These are phyloP conservation scores for Eidolon dupreanum DNA, from an alignment of 2,797 vertebrate species.

Conservation along the genomic window DNA sequence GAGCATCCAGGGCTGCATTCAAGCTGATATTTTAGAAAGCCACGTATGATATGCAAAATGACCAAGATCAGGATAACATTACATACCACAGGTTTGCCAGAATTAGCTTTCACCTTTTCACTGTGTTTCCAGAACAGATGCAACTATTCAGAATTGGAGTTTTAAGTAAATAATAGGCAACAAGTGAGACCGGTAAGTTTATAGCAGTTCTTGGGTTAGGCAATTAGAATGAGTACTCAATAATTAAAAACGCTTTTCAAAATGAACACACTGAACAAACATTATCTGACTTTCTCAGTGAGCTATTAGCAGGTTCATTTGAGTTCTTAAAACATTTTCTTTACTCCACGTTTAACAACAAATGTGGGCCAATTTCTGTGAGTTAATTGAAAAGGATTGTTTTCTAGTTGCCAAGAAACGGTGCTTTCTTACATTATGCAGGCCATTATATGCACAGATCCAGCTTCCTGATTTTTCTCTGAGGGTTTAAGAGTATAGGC, in stretches of 20 bases:
- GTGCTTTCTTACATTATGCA: conserved; percentile 77
- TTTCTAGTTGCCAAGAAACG: conserved; percentile 85
- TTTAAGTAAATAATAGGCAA: conserved; percentile 46
- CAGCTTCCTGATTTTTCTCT: conserved; percentile 75
- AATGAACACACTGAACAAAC: conserved; percentile 62
- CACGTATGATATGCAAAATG: conserved; percentile 2
- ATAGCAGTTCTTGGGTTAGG: conserved; percentile 38
- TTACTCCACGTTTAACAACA: conserved; percentile 77
- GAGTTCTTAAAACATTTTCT: conserved; percentile 77
- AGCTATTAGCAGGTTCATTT: conserved; percentile 70
- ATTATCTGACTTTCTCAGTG: conserved; percentile 67
- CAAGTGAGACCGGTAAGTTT: conserved; percentile 8
- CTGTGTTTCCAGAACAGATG: conserved; percentile 36
- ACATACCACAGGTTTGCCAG: not conserved
- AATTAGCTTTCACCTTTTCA: conserved; percentile 28
- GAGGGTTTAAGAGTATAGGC: conserved; percentile 65
- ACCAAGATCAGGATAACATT: not conserved
- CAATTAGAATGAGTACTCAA: conserved; percentile 57
- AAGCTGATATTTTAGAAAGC: conserved; percentile 39
- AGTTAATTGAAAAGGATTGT: conserved; percentile 83
- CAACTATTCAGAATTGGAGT: not conserved
- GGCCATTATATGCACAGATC: conserved; percentile 70
- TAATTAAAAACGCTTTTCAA: conserved; percentile 76
- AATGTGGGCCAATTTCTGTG: conserved; percentile 78
- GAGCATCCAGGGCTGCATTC: not conserved